Evolutionary conservation across 2,113 vertebrate species (phyloP), one percentile per base, ranked within the genome.

Genomic region (Spheniscus mendiculus): DNA sequence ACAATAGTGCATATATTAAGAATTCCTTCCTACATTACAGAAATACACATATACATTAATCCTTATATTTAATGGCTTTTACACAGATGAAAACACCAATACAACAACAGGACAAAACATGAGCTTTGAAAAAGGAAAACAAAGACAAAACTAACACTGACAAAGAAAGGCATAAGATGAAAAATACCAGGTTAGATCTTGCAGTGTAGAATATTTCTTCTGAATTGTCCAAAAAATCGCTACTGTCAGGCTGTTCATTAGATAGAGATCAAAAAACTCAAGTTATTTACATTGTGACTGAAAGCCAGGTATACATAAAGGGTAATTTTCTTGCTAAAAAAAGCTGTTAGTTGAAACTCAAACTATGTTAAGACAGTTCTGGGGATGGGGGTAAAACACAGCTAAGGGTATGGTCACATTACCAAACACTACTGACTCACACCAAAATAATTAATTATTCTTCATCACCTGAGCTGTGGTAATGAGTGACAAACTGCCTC

Each of bases 161-260:
- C 95, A 98, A 98, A 98, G 96, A 98, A 98, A 98, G 96, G 95
- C 89, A 94, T 97, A 98, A 98, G 97, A 98, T 53, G 36, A 97
- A 98, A 99, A 98, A 98, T 99, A 99, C 99, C 99, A 99, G 99
- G 98, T 99, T 99, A 99, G 99, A 99, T 99, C 99, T 99, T 99
- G 99, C 99, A 98, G 99, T 99, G 99, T 99, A 99, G 99, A 99
- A 99, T 98, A 99, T 98, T 98, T 99, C 99, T 99, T 99, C 99
- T 98, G 99, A 99, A 99, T 98, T 99, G 99, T 99, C 99, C 98
- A 99, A 99, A 99, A 99, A 99, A 99, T 98, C 99, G 97, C 99
- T 99, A 99, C 98, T 99, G 98, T 99, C 98, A 99, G 98, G 99
- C 99, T 99, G 99, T 99, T 99, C 97, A 98, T 99, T 98, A 99